Evolutionary conservation across 2,888 invertebrate species (phyloP), one percentile per base, ranked within the genome.

Genomic region (Digitonthophagus gazella): DNA sequence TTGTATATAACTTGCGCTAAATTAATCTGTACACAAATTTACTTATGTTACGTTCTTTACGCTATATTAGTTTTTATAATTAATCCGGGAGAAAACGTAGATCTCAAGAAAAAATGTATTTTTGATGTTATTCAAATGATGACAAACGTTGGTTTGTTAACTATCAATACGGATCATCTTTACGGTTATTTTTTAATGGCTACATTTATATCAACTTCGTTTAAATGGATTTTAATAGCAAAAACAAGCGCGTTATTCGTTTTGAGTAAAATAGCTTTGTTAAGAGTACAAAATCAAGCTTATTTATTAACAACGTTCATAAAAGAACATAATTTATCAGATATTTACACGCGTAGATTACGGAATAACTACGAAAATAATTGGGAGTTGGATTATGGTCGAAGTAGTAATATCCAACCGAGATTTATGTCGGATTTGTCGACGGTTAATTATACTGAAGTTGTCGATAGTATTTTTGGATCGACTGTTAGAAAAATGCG

Each of bases 1-100:
- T 14, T 72, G 2, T 6, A 66, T 8, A 68, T 68, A 19, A 44
- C 67, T 6, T 71, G 67, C 56, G 54, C 66, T 2, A 70, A 69
- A 56, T 69, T 71, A 19, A 18, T 61, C 18, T 16, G 4, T 0
- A 6, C 20, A 2, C 61, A 61, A n/a, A n/a, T 5, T 18, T 61
- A 61, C 18, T n/a, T 61, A 16, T 61, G 61, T 19, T 61, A 19
- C 20, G 6, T 61, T 0, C 18, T 61, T 2, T 61, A 4, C 18
- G 11, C 19, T n/a, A 8, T 61, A 2, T 0, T 61, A n/a, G 16
- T 14, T 19, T 61, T n/a, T 19, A 14, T 57, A n/a, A 61, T 5
- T n/a, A n/a, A n/a, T n/a, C n/a, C n/a, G n/a, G n/a, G n/a, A n/a
- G n/a, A n/a, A n/a, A n/a, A n/a, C 6, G 61, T 1, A 8, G 6